Evolutionary conservation across 2,113 vertebrate species (phyloP), one percentile per base, ranked within the genome.

Genomic region (Circaetus gallicus): DNA sequence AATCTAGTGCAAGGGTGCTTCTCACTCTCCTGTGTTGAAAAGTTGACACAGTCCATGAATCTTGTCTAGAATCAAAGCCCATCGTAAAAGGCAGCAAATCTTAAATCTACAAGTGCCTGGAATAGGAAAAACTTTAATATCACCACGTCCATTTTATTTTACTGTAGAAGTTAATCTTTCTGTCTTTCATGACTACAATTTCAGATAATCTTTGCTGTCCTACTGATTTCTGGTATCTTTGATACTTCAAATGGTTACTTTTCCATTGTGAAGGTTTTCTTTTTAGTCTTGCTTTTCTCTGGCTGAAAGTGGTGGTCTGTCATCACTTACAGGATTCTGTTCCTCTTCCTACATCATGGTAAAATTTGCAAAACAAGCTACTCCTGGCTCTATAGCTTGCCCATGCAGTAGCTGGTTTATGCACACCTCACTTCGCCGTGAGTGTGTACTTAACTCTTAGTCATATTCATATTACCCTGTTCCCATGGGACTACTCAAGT

Each of bases 1-100:
- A 88, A 82, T 71, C 47, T 15, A 26, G 5, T 63, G 47, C 26
- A 70, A 65, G 16, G 11, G 19, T 56, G 19, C 40, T 95, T 74
- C 61, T 82, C 34, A 21, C 16, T 65, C 6, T 87, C 3, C 25
- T 52, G 9, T 59, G 49, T 16, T 86, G 59, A 76, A 79, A 71
- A 79, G 59, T 32, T 72, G 36, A n/a, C 0, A 1, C 8, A 8
- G 22, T 79, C 55, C 22, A 7, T 58, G 32, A 65, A 43, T 56
- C 66, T 78, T 92, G 11, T 52, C 52, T 93, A 12, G 43, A 63
- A 47, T 71, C 70, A 89, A 82, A 93, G 22, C 19, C 11, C 2
- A 5, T 71, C 0, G 0, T 70, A 59, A 83, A 92, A 83, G 24
- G 69, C 1, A 1, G 11, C 15, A 56, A 53, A 62, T 36, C 19